Evolutionary conservation across 2,888 invertebrate species (phyloP), one percentile per base, ranked within the genome.

Genomic region (Hirtodrosophila cameraria): DNA sequence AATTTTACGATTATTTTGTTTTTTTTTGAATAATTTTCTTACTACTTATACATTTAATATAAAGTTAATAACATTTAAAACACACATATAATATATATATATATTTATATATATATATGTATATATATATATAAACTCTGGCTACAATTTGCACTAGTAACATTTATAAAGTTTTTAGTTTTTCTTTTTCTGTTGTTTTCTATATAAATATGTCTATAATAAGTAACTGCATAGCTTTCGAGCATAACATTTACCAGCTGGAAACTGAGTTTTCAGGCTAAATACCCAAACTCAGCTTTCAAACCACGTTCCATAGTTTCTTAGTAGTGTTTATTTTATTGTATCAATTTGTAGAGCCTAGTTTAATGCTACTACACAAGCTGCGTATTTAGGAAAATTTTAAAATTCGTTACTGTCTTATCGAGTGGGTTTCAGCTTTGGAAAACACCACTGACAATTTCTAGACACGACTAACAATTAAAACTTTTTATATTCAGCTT

Each of bases 21-120:
- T 64, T 62, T 46, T 45, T 49, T 49, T 27, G 39, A 31, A 54
- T 6, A 36, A 62, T 73, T 55, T 25, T 31, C 28, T 65, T 65
- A 41, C 58, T 72, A 69, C 65, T 65, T 75, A 63, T 42, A 45
- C 48, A 20, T 61, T 69, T 38, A 55, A 52, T 53, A 55, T 57
- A 62, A 52, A 58, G 49, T 60, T 69, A 66, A 78, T 83, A 83
- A 83, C 86, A 83, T 83, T 86, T 83, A 83, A 86, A 80, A 78
- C 82, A 85, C 86, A 83, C 77, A 79, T 55, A 23, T 58, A n/a
- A 38, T 43, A 67, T 79, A 64, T 64, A 67, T 11, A 54, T 77
- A 63, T 58, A 38, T 43, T 62, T 79, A 64, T 64, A 67, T 11
- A 54, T 77, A 63, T 58, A 38, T 43, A 67, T 79, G 63, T 64